A percentile compares a stretch with the other conserved stretches of the same genome.
Evolutionary conservation across 2,888 invertebrate genomes (phyloP).

Genomic region (Caenorhabditis sp.): DNA sequence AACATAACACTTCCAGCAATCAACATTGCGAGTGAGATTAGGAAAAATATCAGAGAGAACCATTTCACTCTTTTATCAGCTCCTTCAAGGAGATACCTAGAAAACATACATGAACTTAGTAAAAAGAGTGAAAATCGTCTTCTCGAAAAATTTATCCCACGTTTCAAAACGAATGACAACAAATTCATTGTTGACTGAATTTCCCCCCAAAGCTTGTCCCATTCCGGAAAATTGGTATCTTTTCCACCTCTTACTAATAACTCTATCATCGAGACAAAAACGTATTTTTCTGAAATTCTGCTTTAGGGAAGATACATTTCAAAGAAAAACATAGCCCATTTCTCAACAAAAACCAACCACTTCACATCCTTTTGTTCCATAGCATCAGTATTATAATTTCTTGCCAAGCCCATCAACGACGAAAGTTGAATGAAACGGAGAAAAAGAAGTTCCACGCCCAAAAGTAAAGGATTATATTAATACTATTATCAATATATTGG

Average conservation of each 20-base stretch:
- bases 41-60: constrained; percentile 19
- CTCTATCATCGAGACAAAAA: no score
- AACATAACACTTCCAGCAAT: constrained; percentile 48
- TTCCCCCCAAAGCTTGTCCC: no score
- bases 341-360: constrained; percentile 3
- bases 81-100: constrained; percentile 27
- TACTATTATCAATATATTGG: constrained; percentile 25
- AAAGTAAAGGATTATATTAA: constrained; percentile 28
- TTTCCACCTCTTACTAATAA: no score
- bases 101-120: not conserved
- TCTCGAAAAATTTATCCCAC: no score
- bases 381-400: not conserved
- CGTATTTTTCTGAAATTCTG: no score
- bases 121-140: not conserved
- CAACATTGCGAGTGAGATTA: constrained; percentile 32
- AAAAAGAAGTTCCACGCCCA: constrained; percentile 21
- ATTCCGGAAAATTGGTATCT: no score
- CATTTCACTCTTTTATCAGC: constrained; percentile 28
- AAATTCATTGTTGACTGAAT: no score
- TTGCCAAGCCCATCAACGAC: constrained; percentile 14
- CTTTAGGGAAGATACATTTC: no score
- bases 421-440: not conserved
- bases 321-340: not conserved
- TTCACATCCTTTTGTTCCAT: constrained; percentile 8
- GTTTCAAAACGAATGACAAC: no score